These are phyloP conservation scores for Morpho helenor DNA, from an alignment of 2,888 invertebrate genomes.

Conservation along the genomic window DNA sequence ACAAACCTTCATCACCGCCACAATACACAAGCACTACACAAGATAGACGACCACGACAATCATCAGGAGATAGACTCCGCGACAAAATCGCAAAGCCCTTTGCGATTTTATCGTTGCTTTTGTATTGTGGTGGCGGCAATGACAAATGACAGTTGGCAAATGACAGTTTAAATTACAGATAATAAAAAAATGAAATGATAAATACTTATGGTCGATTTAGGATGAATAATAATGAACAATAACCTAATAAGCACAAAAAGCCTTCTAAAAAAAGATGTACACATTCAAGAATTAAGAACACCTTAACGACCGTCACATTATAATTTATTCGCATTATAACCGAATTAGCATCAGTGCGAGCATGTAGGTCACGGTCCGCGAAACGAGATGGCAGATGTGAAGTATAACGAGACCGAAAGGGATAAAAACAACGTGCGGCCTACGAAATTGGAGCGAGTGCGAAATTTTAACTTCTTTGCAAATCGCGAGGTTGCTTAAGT, in stretches of 20 bases:
- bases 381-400: slow-evolving; percentile 17
- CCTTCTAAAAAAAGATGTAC: slow-evolving; percentile 1
- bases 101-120: too few relatives aligned
- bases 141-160: too few relatives aligned
- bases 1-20: too few relatives aligned
- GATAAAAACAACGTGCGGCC: slow-evolving; percentile 24
- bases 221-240: too few relatives aligned
- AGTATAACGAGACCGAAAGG: slow-evolving; percentile 30
- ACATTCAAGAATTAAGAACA: not conserved
- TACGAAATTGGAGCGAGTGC: slow-evolving; percentile 21
- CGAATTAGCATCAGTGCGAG: slow-evolving; percentile 53
- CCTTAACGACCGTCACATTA: not conserved
- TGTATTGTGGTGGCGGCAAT: too few relatives aligned
- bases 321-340: slow-evolving; percentile 37
- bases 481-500: slow-evolving; percentile 7
- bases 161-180: too few relatives aligned
- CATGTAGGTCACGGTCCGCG: slow-evolving; percentile 65
- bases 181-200: too few relatives aligned
- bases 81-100: too few relatives aligned
- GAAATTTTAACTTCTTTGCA: slow-evolving; percentile 20
- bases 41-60: too few relatives aligned
- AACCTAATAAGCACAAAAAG: not conserved
- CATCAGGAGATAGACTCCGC: too few relatives aligned
- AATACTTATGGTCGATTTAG: too few relatives aligned
- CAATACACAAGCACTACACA: too few relatives aligned